phyloP scores from a whole-genome alignment of 2,113 vertebrate species.

The Ariopsis seemanni region DNA sequence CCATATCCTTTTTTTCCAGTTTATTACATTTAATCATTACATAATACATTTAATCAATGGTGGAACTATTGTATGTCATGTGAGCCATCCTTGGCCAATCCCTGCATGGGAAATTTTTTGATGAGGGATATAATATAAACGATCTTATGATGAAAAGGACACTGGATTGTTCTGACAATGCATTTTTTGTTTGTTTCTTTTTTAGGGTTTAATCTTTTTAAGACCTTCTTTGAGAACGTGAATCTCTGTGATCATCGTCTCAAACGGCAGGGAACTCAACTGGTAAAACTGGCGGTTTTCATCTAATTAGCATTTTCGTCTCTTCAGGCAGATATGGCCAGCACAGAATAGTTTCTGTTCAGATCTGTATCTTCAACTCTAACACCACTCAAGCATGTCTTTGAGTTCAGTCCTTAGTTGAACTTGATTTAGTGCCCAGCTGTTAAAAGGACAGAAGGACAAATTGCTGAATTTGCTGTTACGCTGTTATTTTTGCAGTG shows the following conservation, averaged over 20 bases:
- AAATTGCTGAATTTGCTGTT: neutral
- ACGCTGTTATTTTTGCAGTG: constrained; percentile 70
- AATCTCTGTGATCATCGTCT: constrained; percentile 97
- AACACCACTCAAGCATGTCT: neutral
- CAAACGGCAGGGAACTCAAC: constrained; percentile 93
- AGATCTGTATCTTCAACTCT: neutral
- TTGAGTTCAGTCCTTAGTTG: neutral
- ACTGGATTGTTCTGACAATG: neutral
- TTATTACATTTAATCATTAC: no score
- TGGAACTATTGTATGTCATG: no score
- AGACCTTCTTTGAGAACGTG: constrained; percentile 99
- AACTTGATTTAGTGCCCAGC: neutral
- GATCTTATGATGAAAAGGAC: neutral
- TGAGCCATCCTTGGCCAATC: no score
- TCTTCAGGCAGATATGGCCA: neutral
- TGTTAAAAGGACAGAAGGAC: neutral
- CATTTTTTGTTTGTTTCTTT: constrained; percentile 51
- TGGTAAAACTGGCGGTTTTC: constrained; percentile 77
- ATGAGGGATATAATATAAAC: no score
- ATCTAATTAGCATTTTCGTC: neutral
- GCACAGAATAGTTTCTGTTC: neutral
- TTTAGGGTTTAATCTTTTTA: constrained; percentile 96
- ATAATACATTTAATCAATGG: no score
- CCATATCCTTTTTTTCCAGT: no score
- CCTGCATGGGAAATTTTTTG: no score